Base-by-base conservation (phyloP, 1,140 invertebrate genomes). In the Tyrophagus putrescentiae region DNA sequence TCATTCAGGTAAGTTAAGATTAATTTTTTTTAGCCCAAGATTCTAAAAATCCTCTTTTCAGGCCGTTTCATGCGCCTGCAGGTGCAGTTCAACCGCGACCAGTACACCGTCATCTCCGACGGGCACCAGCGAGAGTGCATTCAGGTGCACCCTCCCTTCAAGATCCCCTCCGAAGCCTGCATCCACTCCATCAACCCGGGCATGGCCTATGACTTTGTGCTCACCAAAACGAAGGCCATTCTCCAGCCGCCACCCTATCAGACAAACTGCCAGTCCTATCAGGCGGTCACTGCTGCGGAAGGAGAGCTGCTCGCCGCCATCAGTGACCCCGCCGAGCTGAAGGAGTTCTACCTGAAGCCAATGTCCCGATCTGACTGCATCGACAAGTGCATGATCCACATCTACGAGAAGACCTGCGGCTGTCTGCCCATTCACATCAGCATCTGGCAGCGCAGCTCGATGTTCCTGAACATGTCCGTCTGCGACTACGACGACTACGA, bases 401-500 rank as follows among this genome's bases (percentile, higher is more conserved):
- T 59, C 9, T 59, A 59, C 36, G 57, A 59, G 25, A 45, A 59
- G n/a, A 21, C 44, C 16, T 59, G 57, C 33, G 39, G 39, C 16
- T 59, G 57, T 59, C 29, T 59, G 41, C 57, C 57, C 4, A 59
- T 59, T 25, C 57, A 59, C 27, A 44, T 59, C 6, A 33, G 23
- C 5, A 42, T 59, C n/a, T 59, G 57, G 57, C 34, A 45, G 36
- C 3, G 25, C 7, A 44, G 23, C 21, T 41, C 57, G 33, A 44
- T 42, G 25, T 54, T 31, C 27, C 27, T 59, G 2, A 59, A 59
- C 27, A 41, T 59, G 39, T 59, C 57, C 16, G 39, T 59, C 36
- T 59, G 57, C 50, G 39, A 59, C 36, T 59, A 59, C 34, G 57
- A 59, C 29, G 57, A 59, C 36, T 59, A 31, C 31, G 57, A 59